phyloP scores from a whole-genome alignment of 2,113 vertebrate species.

The Pyrgilauda ruficollis region DNA sequence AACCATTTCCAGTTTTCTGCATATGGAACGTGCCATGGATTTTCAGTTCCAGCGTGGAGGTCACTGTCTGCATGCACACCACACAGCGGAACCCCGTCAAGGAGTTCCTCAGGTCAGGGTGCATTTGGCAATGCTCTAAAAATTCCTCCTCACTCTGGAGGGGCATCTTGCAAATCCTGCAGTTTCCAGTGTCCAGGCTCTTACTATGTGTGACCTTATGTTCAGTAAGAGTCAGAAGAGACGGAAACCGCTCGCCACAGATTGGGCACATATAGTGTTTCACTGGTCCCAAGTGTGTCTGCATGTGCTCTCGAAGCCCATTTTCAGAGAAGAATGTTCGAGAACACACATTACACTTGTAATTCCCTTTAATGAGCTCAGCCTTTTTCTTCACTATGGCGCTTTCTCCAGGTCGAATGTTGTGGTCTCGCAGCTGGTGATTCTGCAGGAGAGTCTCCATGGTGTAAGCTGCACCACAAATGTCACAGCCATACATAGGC shows the following conservation, averaged over 20 bases:
- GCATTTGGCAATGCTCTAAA: slow-evolving; percentile 98
- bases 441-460: slow-evolving; percentile 98
- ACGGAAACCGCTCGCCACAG: slow-evolving; percentile 96
- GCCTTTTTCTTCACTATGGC: slow-evolving; percentile 95
- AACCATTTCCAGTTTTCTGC: slow-evolving; percentile 93
- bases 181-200: slow-evolving; percentile 97
- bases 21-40: slow-evolving; percentile 99
- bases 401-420: slow-evolving; percentile 95
- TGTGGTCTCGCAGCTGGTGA: slow-evolving; percentile 96
- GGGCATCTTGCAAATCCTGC: slow-evolving; percentile 98
- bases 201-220: slow-evolving; percentile 99
- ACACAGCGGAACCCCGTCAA: slow-evolving; percentile 98
- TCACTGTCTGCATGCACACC: slow-evolving; percentile 99
- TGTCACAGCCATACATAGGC: slow-evolving; percentile 95
- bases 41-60: slow-evolving; percentile 97
- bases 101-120: slow-evolving; percentile 96
- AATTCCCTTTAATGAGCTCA: slow-evolving; percentile 97
- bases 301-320: slow-evolving; percentile 95
- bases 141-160: slow-evolving; percentile 97
- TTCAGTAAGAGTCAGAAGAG: slow-evolving; percentile 95
- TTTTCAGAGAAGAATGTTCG: slow-evolving; percentile 98
- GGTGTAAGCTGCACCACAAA: slow-evolving; percentile 96
- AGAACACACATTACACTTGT: slow-evolving; percentile 98
- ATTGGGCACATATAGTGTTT: slow-evolving; percentile 99
- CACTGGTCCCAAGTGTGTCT: slow-evolving; percentile 96